Percentiles rank a stretch among this genome's conserved stretches.
Evolutionary conservation across 2,888 invertebrate species (phyloP).

Genomic region (Spilosoma lubricipeda): DNA sequence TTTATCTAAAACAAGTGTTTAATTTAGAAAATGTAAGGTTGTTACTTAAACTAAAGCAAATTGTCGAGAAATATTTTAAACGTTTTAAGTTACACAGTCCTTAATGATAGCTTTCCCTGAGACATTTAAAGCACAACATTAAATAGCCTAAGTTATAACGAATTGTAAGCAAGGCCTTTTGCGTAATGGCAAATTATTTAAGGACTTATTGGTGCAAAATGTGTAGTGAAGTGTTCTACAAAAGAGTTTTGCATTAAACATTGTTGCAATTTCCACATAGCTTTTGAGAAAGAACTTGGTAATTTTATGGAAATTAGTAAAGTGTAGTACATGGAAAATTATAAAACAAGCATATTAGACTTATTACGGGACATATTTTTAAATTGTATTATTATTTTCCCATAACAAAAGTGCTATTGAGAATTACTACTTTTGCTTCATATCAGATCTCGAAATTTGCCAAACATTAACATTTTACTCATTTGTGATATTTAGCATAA

Average conservation of each 20-base stretch:
- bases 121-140: constrained; percentile 27
- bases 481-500: not conserved
- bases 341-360: too few species aligned
- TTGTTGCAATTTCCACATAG: not conserved
- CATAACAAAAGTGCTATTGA: too few species aligned
- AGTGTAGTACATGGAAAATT: too few species aligned
- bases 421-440: too few species aligned
- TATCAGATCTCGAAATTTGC: too few species aligned
- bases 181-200: constrained; percentile 18
- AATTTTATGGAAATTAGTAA: too few species aligned
- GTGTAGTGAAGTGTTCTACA: not conserved
- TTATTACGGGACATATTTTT: too few species aligned
- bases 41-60: constrained; percentile 35
- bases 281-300: too few species aligned
- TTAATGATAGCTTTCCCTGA: constrained; percentile 34
- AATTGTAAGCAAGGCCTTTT: constrained; percentile 24
- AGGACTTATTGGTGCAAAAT: constrained; percentile 1
- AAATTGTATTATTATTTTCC: too few species aligned
- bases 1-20: constrained; percentile 18
- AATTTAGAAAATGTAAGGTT: constrained; percentile 23
- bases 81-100: constrained; percentile 24
- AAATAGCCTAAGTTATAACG: constrained; percentile 28
- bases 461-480: too few species aligned
- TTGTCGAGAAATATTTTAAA: constrained; percentile 32
- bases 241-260: not conserved